Conservation (phyloP, 2,888 invertebrate genomes). For the Venustoraphidia nigricollis region DNA sequence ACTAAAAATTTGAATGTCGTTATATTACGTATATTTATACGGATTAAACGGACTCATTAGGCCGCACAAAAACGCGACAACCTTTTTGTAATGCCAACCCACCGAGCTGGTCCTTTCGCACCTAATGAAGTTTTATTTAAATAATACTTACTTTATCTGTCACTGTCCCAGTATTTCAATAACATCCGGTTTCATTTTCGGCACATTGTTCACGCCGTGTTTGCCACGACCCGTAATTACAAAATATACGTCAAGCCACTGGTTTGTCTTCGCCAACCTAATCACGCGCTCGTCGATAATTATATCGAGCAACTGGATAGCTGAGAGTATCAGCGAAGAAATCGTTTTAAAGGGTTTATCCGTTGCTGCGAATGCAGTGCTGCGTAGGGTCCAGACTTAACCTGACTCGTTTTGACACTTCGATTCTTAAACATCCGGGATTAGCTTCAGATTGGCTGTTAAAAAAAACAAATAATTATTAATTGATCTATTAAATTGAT, state of each 20-base stretch:
- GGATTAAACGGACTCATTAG: too few species aligned
- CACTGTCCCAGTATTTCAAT: conserved; percentile 42
- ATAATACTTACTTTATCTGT: conserved; percentile 45
- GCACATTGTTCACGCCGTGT: conserved; percentile 49
- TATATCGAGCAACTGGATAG: conserved; percentile 48
- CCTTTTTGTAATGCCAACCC: too few species aligned
- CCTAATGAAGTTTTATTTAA: too few species aligned
- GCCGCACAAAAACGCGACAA: too few species aligned
- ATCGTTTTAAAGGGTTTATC: too few species aligned
- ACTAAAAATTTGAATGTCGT: too few species aligned
- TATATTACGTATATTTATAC: too few species aligned
- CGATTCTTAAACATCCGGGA: conserved; percentile 47
- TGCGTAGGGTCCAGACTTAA: too few species aligned
- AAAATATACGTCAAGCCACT: conserved; percentile 25
- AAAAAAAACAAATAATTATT: conserved; percentile 15
- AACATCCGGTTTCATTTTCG: conserved; percentile 59
- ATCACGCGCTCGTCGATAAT: conserved; percentile 53
- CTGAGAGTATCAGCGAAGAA: conserved; percentile 19
- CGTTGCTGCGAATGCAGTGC: too few species aligned
- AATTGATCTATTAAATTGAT: too few species aligned
- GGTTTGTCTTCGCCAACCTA: conserved; percentile 28
- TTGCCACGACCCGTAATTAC: conserved; percentile 71
- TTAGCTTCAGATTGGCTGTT: conserved; percentile 45
- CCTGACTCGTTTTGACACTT: conserved; percentile 20
- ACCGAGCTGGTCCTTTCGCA: too few species aligned